Base-by-base conservation (phyloP, 2,888 invertebrate species). In the Heliconius ismenius region DNA sequence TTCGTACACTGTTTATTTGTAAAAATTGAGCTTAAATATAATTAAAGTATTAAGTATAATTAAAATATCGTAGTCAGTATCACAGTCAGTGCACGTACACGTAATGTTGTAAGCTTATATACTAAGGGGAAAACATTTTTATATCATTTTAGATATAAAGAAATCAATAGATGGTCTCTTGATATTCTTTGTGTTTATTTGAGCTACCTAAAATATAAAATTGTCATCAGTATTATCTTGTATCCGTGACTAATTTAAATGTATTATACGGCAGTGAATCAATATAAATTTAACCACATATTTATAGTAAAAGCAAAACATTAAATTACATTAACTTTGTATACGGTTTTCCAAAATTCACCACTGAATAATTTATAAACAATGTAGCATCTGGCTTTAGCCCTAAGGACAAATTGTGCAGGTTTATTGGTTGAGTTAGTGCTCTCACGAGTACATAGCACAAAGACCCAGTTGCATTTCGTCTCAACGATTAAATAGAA, bases 401-500 rank as follows among this genome's bases (percentile, higher is more conserved):
- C 75, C 39, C 72, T 67, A 75, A 32, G 70, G 58, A 79, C 78
- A 80, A 81, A 80, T 78, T 76, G 73, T 79, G 73, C 79, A 75
- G 78, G 81, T 81, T 81, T 81, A 83, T 83, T 83, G 82, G 82
- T 81, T 80, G 79, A 80, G 82, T 83, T 82, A 82, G 79, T 82
- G 76, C 79, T 81, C 79, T 80, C 79, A 80, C 81, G 81, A 80
- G 81, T 79, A 79, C 78, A 79, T 79, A 69, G 81, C 78, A 83
- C 81, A 84, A 81, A 83, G 83, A 82, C 82, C 82, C 76, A 77
- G 58, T 76, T 79, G 81, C 82, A 82, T 83, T 83, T 81, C 83
- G 83, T 85, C 83, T 83, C 85, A 84, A 86, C 87, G 88, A 90
- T 89, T 89, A 89, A 90, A 89, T 87, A 86, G 83, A 85, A 84